phyloP scores from a whole-genome alignment of 2,888 invertebrate genomes.

The Lasioglossum leucozonium region DNA sequence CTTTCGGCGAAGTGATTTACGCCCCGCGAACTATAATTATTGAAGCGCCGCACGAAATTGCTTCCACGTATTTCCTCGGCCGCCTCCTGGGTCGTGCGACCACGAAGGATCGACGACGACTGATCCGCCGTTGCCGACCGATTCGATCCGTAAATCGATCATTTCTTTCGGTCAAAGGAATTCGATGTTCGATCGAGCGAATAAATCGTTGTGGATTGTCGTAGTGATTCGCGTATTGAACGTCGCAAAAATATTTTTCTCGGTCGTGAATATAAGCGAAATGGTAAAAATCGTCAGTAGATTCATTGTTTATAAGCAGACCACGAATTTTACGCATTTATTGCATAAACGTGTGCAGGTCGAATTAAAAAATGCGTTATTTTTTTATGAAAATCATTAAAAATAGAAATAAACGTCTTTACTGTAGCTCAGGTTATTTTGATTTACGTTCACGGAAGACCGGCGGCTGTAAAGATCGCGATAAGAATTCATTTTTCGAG shows the following conservation, averaged over 20 bases:
- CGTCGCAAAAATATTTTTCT: too few relatives aligned
- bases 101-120: background rate
- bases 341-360: background rate
- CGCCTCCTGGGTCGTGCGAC: slow-evolving; percentile 1
- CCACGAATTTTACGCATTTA: background rate
- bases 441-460: background rate
- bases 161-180: too few relatives aligned
- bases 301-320: background rate
- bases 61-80: slow-evolving; percentile 64
- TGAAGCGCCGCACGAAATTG: slow-evolving; percentile 75
- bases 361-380: too few relatives aligned
- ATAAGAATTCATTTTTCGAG: background rate
- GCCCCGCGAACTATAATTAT: slow-evolving; percentile 75
- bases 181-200: too few relatives aligned
- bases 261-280: too few relatives aligned
- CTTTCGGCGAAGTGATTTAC: slow-evolving; percentile 79
- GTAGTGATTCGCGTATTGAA: background rate
- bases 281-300: background rate
- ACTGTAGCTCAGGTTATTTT: too few relatives aligned
- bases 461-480: background rate
- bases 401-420: too few relatives aligned
- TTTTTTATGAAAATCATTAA: too few relatives aligned
- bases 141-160: background rate
- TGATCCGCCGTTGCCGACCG: background rate
- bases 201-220: background rate